Conservation (phyloP, 2,797 vertebrate species). For the Sphenodon punctatus region DNA sequence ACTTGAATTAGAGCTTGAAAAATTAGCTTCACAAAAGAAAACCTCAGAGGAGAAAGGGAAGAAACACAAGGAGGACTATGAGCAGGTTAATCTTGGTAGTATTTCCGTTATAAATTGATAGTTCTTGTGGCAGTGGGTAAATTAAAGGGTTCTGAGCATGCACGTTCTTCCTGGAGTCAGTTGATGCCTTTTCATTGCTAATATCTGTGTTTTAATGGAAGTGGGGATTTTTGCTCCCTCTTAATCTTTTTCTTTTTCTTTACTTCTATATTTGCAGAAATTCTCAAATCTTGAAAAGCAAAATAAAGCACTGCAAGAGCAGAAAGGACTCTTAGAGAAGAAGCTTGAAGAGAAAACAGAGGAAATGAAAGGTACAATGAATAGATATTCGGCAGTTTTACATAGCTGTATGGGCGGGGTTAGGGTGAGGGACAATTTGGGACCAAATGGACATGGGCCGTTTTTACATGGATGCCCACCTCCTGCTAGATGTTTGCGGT, state of each 20-base stretch:
- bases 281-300: slow-evolving; percentile 78
- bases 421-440: no score
- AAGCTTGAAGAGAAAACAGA: slow-evolving; percentile 77
- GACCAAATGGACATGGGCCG: no score
- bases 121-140: background rate
- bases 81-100: slow-evolving; percentile 76
- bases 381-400: background rate
- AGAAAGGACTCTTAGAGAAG: slow-evolving; percentile 81
- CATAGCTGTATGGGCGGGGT: background rate
- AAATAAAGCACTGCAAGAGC: slow-evolving; percentile 76
- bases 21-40: slow-evolving; percentile 75
- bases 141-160: background rate
- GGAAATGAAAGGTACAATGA: slow-evolving; percentile 84
- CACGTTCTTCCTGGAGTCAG: background rate
- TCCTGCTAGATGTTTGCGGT: no score
- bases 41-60: slow-evolving; percentile 80
- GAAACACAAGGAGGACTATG: slow-evolving; percentile 77
- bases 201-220: background rate
- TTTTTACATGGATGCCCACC: no score
- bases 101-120: background rate
- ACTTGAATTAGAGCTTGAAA: slow-evolving; percentile 85
- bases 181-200: background rate
- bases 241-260: background rate
- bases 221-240: background rate
- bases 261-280: slow-evolving; percentile 57